Evolutionary conservation across 2,888 invertebrate genomes (phyloP), one percentile per base, ranked within the genome.

Genomic region (Odontocolon sp.): DNA sequence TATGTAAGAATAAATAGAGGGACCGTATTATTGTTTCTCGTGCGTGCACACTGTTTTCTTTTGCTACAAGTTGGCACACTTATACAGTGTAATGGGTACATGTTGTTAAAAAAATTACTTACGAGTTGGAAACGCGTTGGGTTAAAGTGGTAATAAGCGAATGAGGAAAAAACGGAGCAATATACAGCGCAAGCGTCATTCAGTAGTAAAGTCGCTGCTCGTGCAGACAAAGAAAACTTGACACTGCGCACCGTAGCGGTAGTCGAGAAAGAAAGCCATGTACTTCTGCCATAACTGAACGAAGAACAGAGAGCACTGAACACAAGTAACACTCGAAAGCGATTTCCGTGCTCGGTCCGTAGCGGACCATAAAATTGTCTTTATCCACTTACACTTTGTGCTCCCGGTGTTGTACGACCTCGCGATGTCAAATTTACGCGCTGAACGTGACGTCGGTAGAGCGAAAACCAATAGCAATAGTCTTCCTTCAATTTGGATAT

Each of bases 361-460:
- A 69, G 75, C 79, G 73, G 67, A 79, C 77, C 70, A 73, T 77
- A 77, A 79, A 79, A 79, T 74, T 77, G 77, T 79, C 77, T 79
- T 79, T 77, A 77, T 77, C 74, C 68, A 77, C 63, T 79, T 67
- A 47, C 59, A 64, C 38, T 63, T 56, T 63, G 47, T 33, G 33
- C 40, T 54, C 66, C 66, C 70, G 61, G 70, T 54, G 76, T 61
- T 67, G 59, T 61, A 26, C 61, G 61, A 76, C 66, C 66, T 66
- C 59, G 52, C 33, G 8, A 11, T 61, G 56, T 63, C 74, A 56
- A 74, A 40, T 38, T 26, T 14, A 11, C 38, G 42, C 42, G 50
- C 40, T 3, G 9, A n/a, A 47, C 38, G 50, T 61, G 33, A 56
- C 47, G 54, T 63, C 67, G 54, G 61, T 18, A n/a, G 42, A 31